These are phyloP conservation scores for Mythimna lalbum DNA, from an alignment of 2,888 invertebrate species.

Conservation along the genomic window DNA sequence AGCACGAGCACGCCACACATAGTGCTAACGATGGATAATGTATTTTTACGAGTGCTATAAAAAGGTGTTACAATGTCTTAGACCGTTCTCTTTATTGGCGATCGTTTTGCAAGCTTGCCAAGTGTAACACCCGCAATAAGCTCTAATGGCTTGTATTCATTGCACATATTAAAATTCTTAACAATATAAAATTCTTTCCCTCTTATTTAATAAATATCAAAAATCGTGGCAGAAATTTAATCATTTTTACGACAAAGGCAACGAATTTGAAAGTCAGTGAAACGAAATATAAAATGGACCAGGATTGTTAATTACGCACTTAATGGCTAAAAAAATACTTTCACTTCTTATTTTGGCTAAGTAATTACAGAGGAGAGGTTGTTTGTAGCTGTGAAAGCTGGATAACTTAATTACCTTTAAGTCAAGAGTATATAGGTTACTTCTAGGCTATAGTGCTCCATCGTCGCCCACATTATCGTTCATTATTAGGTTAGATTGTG, in stretches of 20 bases:
- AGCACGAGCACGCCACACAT: constrained; percentile 29
- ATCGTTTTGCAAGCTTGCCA: constrained; percentile 70
- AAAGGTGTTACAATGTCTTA: constrained; percentile 72
- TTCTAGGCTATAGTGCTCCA: too few relatives aligned
- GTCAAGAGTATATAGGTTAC: too few relatives aligned
- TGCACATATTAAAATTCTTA: constrained; percentile 57
- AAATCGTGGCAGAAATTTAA: constrained; percentile 9
- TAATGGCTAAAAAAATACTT: constrained; percentile 25
- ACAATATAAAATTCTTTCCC: constrained; percentile 5
- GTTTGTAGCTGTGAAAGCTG: constrained; percentile 4
- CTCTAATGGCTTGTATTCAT: constrained; percentile 64
- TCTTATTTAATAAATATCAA: constrained; percentile 18
- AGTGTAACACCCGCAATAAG: constrained; percentile 66
- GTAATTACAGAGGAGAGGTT: constrained; percentile 21
- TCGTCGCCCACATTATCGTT: too few relatives aligned
- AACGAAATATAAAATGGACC: constrained; percentile 24
- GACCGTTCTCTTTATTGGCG: constrained; percentile 66
- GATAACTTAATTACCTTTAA: constrained; percentile 1
- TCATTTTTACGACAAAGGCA: constrained; percentile 16
- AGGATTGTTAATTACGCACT: constrained; percentile 36
- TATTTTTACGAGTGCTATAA: constrained; percentile 70
- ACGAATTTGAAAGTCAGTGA: constrained; percentile 4
- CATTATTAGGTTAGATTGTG: too few relatives aligned
- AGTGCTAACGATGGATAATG: constrained; percentile 69
- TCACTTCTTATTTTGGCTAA: constrained; percentile 21